phyloP scores from a whole-genome alignment of 2,888 invertebrate species.

The Oegoconia quadripuncta region DNA sequence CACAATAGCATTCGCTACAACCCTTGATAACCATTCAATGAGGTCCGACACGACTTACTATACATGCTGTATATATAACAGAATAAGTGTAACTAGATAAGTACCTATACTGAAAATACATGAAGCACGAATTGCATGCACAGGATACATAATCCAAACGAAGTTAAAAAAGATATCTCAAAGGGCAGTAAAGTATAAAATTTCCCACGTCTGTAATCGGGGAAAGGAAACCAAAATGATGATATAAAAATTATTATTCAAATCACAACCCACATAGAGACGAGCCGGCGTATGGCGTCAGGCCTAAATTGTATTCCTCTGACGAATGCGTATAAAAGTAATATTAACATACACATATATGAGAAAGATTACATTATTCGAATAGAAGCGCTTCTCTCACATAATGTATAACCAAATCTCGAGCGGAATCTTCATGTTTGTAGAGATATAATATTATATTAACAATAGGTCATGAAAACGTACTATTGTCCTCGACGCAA shows the following conservation, averaged over 20 bases:
- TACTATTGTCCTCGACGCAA: too few species aligned
- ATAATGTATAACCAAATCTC: neutral
- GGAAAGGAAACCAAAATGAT: conserved; percentile 74
- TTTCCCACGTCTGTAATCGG: conserved; percentile 70
- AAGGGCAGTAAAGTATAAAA: conserved; percentile 62
- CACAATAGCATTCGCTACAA: conserved; percentile 10
- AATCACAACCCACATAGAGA: conserved; percentile 64
- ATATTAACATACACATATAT: conserved; percentile 48
- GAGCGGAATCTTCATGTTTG: neutral
- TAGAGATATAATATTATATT: too few species aligned
- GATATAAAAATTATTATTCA: conserved; percentile 75
- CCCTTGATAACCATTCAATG: conserved; percentile 7
- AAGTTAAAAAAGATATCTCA: conserved; percentile 42
- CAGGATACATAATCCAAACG: conserved; percentile 31
- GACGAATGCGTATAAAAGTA: conserved; percentile 65
- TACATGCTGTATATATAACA: conserved; percentile 15
- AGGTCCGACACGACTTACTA: conserved; percentile 14
- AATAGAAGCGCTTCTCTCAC: conserved; percentile 32
- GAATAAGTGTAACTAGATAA: conserved; percentile 1
- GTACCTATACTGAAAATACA: conserved; percentile 1
- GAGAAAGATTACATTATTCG: conserved; percentile 39
- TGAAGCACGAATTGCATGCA: conserved; percentile 5
- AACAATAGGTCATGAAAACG: too few species aligned
- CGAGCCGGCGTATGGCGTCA: conserved; percentile 61
- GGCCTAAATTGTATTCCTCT: conserved; percentile 69